Base-by-base conservation (phyloP, 2,797 vertebrate species). In the Argyrosomus regius region DNA sequence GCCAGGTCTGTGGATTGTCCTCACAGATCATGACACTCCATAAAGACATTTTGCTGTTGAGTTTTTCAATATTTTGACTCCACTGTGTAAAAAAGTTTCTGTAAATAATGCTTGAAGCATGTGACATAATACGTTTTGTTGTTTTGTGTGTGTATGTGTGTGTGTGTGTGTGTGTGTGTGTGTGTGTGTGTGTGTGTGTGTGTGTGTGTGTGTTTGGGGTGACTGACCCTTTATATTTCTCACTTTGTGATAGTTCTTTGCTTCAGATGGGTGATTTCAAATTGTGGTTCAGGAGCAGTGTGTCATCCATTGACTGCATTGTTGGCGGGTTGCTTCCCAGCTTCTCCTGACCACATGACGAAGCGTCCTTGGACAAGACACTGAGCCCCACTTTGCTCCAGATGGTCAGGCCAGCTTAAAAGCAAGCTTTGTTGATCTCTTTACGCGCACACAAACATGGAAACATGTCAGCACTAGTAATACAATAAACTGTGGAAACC, bases 401-500 rank as follows among this genome's bases (percentile, higher is more conserved):
- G 20, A 50, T 20, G 3, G 7, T 50, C 49, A 50, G 35, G 18
- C 8, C 35, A 39, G 35, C 35, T 39, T 39, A 39, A 39, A 39
- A 9, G 35, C 35, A 39, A 20, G 5, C 28, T 53, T n/a, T 11
- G 20, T 35, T 4, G 12, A 26, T 64, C 39, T n/a, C 53, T 54
- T 20, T 4, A 10, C 39, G 4, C 57, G 43, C 18, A 22, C 48
- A 41, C 4, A n/a, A 65, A 78, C 43, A 54, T 1, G 2, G 22
- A 46, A 49, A 63, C 24, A n/a, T 35, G 48, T 26, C 69, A 46
- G 65, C 65, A n/a, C 56, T 1, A 31, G 18, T 26, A 53, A 39
- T 22, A 78, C 3, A 1, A 75, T 9, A 6, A 72, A 76, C 46
- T 49, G 60, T 6, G 4, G 45, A 28, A 69, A 73, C 16, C 17